Conservation (phyloP, 2,797 vertebrate species). For the Melanotaenia parkinsoni region DNA sequence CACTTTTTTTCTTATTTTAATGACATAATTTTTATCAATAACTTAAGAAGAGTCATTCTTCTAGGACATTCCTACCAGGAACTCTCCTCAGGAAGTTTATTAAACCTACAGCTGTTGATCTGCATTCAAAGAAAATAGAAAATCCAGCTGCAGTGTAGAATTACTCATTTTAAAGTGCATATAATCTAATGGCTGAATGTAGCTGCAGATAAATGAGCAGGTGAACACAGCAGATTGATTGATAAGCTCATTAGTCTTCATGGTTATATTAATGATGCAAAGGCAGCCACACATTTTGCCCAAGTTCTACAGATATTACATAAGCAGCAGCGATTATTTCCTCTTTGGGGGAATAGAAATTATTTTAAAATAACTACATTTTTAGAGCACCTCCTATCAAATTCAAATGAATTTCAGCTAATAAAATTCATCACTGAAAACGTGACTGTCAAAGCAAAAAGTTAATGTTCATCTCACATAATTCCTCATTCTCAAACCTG, state of each 20-base stretch:
- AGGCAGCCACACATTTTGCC: background rate
- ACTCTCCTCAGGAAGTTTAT: too few species aligned
- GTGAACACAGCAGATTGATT: background rate
- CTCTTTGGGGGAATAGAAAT: background rate
- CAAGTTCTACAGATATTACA: too few species aligned
- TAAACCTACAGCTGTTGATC: too few species aligned
- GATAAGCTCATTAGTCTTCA: background rate
- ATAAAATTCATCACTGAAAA: background rate
- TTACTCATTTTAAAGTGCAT: background rate
- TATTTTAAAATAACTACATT: too few species aligned
- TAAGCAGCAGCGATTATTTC: background rate
- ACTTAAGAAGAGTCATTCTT: too few species aligned
- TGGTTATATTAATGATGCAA: background rate
- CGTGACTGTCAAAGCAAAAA: background rate
- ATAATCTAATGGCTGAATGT: background rate
- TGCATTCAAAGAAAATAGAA: background rate
- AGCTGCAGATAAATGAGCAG: background rate
- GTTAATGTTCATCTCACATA: slow-evolving; percentile 5
- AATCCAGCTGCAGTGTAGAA: background rate
- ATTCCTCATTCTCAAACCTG: background rate
- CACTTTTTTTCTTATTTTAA: too few species aligned
- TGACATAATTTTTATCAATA: too few species aligned
- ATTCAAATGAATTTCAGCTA: background rate
- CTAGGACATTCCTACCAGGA: too few species aligned
- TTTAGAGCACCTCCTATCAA: too few species aligned